Percentiles rank a stretch among this genome's conserved stretches.
Evolutionary conservation across 2,113 vertebrate species (phyloP).

Genomic region (Anhinga rufa): DNA sequence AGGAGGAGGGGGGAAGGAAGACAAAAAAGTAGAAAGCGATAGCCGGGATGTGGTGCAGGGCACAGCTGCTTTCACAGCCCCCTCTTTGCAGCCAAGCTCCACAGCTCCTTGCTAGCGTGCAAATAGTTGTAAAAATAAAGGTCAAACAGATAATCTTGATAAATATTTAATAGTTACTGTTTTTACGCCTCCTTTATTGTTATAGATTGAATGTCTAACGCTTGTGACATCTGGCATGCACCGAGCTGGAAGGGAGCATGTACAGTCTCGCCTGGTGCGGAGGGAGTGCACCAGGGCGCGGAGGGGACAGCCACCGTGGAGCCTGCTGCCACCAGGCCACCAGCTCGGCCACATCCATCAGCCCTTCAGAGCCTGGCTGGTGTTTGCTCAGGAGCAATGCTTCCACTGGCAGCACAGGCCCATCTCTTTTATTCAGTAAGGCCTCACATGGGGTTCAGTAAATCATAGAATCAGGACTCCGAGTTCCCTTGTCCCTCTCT

Average conservation of each 20-base stretch:
- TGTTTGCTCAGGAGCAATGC: neutral
- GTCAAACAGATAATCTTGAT: constrained; percentile 37
- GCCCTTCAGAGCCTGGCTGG: neutral
- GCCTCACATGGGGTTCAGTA: neutral
- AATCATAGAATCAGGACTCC: neutral
- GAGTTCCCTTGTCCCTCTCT: neutral
- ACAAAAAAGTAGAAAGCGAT: neutral
- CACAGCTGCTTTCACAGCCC: neutral
- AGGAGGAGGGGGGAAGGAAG: neutral
- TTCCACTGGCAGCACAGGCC: neutral
- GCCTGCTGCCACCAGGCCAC: neutral
- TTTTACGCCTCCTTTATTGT: constrained; percentile 3
- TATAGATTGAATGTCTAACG: neutral
- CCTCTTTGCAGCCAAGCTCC: neutral
- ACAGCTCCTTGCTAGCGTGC: neutral
- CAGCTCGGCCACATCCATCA: neutral
- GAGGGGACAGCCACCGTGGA: neutral
- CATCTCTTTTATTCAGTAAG: neutral
- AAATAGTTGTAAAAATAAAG: constrained; percentile 45
- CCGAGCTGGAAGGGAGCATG: neutral
- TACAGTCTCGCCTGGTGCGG: neutral
- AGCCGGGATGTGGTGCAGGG: neutral
- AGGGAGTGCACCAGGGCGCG: neutral
- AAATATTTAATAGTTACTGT: constrained; percentile 59
- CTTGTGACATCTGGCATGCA: neutral